These are phyloP conservation scores for Oscheius sp. DNA, from an alignment of 2,888 invertebrate genomes.

Conservation along the genomic window DNA sequence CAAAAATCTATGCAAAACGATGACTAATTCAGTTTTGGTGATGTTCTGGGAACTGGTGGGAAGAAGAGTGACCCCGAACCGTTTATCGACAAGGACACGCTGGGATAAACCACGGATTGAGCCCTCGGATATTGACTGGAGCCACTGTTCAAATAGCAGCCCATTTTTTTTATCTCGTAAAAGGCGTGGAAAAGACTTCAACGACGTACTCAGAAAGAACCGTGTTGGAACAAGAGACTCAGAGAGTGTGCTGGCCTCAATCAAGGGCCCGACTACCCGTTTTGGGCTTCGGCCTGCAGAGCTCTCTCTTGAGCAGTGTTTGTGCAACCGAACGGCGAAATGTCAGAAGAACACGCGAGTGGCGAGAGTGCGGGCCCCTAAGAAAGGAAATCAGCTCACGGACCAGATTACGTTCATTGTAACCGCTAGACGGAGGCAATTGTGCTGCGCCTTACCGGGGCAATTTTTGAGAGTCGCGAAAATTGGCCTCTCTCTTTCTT, in stretches of 20 bases:
- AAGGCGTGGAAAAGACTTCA: too few relatives aligned
- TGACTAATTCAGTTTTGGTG: too few relatives aligned
- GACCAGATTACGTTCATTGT: conserved; percentile 32
- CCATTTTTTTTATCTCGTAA: too few relatives aligned
- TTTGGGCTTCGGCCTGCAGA: conserved; percentile 4
- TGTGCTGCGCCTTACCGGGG: conserved; percentile 10
- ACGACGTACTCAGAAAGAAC: background rate
- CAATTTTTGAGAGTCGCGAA: conserved; percentile 18
- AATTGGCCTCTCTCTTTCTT: conserved; percentile 10
- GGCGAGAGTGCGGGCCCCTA: background rate
- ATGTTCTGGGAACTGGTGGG: too few relatives aligned
- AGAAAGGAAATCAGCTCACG: background rate
- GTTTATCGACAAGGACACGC: too few relatives aligned
- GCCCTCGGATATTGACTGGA: too few relatives aligned
- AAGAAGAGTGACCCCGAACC: too few relatives aligned
- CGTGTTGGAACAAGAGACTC: background rate
- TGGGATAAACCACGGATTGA: too few relatives aligned
- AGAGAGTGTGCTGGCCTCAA: conserved; percentile 12
- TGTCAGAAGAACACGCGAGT: conserved; percentile 35
- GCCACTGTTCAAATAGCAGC: too few relatives aligned
- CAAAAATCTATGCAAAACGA: too few relatives aligned
- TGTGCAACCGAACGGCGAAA: conserved; percentile 32
- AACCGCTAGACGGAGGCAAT: conserved; percentile 24
- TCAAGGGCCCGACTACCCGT: conserved; percentile 22
- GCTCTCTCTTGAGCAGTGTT: conserved; percentile 16